Base-by-base conservation (phyloP, 1,140 invertebrate genomes). In the Cydia strobilella region DNA sequence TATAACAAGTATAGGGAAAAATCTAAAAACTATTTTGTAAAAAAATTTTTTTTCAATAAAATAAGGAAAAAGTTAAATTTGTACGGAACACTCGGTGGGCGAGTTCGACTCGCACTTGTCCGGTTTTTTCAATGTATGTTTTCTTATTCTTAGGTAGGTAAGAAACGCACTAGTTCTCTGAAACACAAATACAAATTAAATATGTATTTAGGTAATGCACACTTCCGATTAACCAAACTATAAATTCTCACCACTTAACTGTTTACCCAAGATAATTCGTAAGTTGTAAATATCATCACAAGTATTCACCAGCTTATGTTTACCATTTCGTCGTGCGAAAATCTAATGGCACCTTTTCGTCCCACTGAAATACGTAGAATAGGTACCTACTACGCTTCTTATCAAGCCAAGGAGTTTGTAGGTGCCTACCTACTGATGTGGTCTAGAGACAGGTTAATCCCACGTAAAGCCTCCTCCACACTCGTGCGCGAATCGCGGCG, bases 261-360 rank as follows among this genome's bases (percentile, higher is more conserved):
- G n/a, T 69, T 69, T 69, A 35, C 10, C 3, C 27, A 69, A 69
- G 65, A 69, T 69, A 35, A 69, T 69, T 20, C 3, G 3, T 63
- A 63, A 63, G 62, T 63, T 25, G 62, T 27, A 63, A 66, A 31
- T 54, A 54, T 23, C 51, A 18, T 23, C 54, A 59, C 6, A 59
- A n/a, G 13, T 18, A 39, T 18, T 35, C 65, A 35, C n/a, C 1
- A 6, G 5, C 39, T 13, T 69, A 13, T 66, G 31, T 69, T 69
- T 69, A 23, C 65, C 13, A 69, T 69, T 69, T 69, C 31, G 27
- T 66, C 63, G 65, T 69, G 65, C 27, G 35, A 69, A 66, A 69
- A 69, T 35, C 31, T 6, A 20, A 15, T 66, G 63, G 63, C 63
- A 27, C 63, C 63, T 66, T 10, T 63, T 63, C 18, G 62, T 63